Base-by-base conservation (phyloP, 2,888 invertebrate species). In the Tribolium freemani region DNA sequence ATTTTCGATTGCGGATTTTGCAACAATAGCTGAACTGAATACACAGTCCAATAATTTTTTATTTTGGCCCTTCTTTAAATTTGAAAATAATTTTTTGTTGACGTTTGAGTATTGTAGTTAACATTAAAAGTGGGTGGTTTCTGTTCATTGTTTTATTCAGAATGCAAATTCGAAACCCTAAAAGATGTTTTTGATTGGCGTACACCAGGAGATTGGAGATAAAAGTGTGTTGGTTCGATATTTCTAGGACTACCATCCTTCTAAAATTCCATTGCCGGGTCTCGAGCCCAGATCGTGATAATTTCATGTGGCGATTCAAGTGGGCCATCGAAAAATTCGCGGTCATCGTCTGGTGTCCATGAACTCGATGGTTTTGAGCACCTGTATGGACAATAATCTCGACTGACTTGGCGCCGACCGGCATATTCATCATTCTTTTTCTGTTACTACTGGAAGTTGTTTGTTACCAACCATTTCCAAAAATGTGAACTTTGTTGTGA, bases 321-420 rank as follows among this genome's bases (percentile, higher is more conserved):
- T 26, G 67, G 63, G 10, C 67, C 68, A 51, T 66, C 50, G 13
- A 63, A 58, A 60, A 73, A 73, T 73, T 73, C 60, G 73, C 70
- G 73, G 73, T 70, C 73, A 69, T 54, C 69, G 69, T 66, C 73
- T 68, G 67, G 67, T 67, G 73, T 73, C 70, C 73, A 57, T 70
- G 73, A 73, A 73, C 73, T 61, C 73, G 26, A 66, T 44, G 66
- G 58, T 63, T 57, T 72, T 51, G 58, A 72, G 48, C 73, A 73
- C 69, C 69, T 73, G 73, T 69, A 63, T 31, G 26, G 31, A 50
- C 38, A 69, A 44, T 9, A 6, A 21, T 60, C 50, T 56, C 70
- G 31, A 54, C 31, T 46, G 38, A 61, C 70, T 66, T 73, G 73
- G 69, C 69, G 73, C 73, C 73, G 61, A 61, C 61, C 13, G 38